Evolutionary conservation across 1,140 invertebrate species (phyloP).

Genomic region (Anastrepha ludens): DNA sequence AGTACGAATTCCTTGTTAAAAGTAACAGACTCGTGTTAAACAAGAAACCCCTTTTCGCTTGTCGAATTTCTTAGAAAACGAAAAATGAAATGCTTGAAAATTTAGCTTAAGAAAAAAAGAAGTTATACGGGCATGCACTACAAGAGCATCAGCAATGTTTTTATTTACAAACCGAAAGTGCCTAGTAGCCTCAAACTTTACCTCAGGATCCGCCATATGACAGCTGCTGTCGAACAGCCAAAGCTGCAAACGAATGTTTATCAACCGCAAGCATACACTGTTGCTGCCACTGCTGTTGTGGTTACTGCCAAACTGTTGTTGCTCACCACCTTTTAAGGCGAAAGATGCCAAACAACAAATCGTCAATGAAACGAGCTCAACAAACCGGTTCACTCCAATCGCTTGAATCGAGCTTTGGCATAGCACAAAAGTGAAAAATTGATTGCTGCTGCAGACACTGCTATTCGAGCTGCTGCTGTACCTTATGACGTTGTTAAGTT

Average conservation of each 20-base stretch:
- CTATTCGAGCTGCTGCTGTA: background rate
- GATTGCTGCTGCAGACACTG: background rate
- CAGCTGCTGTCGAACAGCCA: background rate
- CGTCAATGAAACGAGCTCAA: conserved; percentile 36
- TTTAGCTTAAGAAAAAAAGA: too few relatives aligned
- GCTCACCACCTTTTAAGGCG: conserved; percentile 3
- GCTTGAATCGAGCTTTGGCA: too few relatives aligned
- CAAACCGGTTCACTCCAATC: background rate
- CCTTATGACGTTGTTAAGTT: background rate
- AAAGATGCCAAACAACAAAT: conserved; percentile 41
- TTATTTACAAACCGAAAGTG: too few relatives aligned
- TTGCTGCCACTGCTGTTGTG: background rate
- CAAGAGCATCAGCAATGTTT: too few relatives aligned
- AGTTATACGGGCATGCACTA: too few relatives aligned
- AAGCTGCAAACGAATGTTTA: background rate
- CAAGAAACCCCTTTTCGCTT: too few relatives aligned
- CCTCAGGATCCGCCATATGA: background rate
- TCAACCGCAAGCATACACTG: background rate
- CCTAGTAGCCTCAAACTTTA: too few relatives aligned
- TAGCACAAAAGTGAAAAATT: too few relatives aligned
- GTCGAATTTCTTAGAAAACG: too few relatives aligned
- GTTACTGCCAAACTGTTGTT: background rate
- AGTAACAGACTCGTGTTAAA: too few relatives aligned
- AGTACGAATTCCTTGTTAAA: too few relatives aligned
- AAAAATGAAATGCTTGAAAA: too few relatives aligned